A percentile compares a stretch with the other conserved stretches of the same genome.
Conservation (phyloP, 2,888 invertebrate species). For the Stenotaenia linearis region DNA sequence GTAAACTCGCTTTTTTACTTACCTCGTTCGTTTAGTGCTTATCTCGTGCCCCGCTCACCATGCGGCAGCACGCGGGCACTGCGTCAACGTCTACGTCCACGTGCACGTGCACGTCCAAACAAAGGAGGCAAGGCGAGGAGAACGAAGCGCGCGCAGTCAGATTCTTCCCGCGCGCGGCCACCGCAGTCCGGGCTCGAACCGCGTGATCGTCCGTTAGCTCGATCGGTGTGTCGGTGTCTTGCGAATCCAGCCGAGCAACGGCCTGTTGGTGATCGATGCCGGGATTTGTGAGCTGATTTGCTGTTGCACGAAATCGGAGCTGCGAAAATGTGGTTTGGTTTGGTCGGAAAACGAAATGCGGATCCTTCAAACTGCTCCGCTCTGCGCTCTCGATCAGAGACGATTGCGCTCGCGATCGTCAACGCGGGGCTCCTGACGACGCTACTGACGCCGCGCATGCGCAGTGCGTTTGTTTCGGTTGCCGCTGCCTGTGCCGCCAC, state of each 20-base stretch:
- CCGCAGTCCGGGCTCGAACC: background rate
- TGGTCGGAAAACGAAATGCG: background rate
- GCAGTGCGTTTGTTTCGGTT: background rate
- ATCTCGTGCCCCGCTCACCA: conserved; percentile 21
- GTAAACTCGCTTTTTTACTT: background rate
- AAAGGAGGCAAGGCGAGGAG: background rate
- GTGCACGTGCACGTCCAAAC: background rate
- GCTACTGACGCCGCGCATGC: conserved; percentile 8
- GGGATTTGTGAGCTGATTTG: background rate
- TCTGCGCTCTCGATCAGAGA: background rate
- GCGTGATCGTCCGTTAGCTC: background rate
- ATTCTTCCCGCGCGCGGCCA: background rate
- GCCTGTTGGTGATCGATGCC: background rate
- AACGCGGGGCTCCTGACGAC: background rate
- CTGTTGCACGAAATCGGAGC: background rate
- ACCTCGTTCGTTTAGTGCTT: conserved; percentile 2
- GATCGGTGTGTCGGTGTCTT: background rate
- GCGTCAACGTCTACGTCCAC: background rate
- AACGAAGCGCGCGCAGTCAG: background rate
- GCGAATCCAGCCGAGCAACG: background rate
- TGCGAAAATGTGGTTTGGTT: background rate
- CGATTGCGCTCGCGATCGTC: background rate
- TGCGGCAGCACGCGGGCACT: conserved; percentile 3
- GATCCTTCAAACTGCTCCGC: background rate
- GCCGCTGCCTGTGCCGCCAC: conserved; percentile 24